Evolutionary conservation across 2,888 invertebrate species (phyloP), one percentile per base, ranked within the genome.

Genomic region (Caenorhabditis afra): DNA sequence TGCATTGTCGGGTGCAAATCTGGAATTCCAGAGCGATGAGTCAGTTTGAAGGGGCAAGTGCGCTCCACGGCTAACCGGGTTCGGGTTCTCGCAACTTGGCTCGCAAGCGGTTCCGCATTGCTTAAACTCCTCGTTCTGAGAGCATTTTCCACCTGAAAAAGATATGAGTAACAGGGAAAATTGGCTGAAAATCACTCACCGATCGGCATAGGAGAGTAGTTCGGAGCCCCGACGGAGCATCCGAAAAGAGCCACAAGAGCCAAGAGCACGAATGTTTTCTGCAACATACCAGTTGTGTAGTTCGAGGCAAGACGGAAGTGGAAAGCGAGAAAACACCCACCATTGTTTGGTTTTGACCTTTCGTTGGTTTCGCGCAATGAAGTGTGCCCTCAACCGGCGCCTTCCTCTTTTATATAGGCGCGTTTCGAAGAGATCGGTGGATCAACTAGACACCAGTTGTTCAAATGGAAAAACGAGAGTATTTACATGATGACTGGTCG

Each of bases 401-500:
- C 3, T 49, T 44, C 37, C 22, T 20, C 29, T 59, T 68, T 52
- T 59, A 68, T 68, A 68, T n/a, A n/a, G n/a, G 29, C 67, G 0
- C 3, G 23, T 67, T 67, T 23, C 7, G 68, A 53, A 49, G 23
- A 55, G 61, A 61, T 61, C 61, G 70, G 44, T 47, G 61, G 70
- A 61, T 62, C 70, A 70, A 53, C 61, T 8, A 70, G 70, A 61
- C 57, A 67, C 58, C 67, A 66, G 66, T 66, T 68, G 68, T 68
- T 59, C 68, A 68, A 59, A 68, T 44, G 41, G 20, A 58, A 39
- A 55, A 47, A 29, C 3, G 49, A 49, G 47, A 22, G 65, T 68
- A 68, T 68, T 68, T 68, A 68, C 68, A 59, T 68, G 68, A 68
- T 68, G 68, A 68, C 68, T 68, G 52, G 59, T 68, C 23, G 45